Evolutionary conservation across 2,888 invertebrate species (phyloP), one percentile per base, ranked within the genome.

Genomic region (Acheta domesticus): DNA sequence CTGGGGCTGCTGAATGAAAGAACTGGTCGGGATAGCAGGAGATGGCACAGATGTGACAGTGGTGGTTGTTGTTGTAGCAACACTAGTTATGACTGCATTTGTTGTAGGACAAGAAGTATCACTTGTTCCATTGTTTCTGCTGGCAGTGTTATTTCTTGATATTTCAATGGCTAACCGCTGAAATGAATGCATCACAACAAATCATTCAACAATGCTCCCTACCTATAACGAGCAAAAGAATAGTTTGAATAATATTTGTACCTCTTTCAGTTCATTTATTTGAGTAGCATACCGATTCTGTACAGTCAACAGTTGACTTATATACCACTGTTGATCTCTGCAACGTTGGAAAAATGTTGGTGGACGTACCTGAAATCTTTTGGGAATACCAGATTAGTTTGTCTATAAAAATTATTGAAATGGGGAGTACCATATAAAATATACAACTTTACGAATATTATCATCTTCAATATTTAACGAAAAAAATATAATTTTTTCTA

Each of bases 261-360:
- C 83, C 90, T 95, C 94, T 88, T 95, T 95, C 81, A 96, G 89
- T 88, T 94, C 94, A 87, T 93, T 94, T 80, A 96, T 93, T 86
- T 96, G 95, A 78, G 92, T 89, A 49, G 93, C 89, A 84, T 94
- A 93, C 85, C 95, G 94, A 84, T 92, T 92, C 86, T 96, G 95
- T 84, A 93, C 90, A 16, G 92, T 91, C 83, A 95, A 91, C 81
- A 97, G 88, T 86, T 96, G 96, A 85, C 92, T 93, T 83, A 96
- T 96, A 86, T 94, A 95, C 95, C 95, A 96, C 86, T 96, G 95
- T 85, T 96, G 96, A 87, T 97, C 97, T 82, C 96, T 91, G 86
- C 96, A 96, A 80, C 96, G 93, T 87, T 97, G 97, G 87, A 94
- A 96, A 88, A 96, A 97, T 76, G 96, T 97, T 11, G 97, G 96